Evolutionary conservation across 2,888 invertebrate genomes (phyloP), one percentile per base, ranked within the genome.

Genomic region (Caenorhabditis panamensis): DNA sequence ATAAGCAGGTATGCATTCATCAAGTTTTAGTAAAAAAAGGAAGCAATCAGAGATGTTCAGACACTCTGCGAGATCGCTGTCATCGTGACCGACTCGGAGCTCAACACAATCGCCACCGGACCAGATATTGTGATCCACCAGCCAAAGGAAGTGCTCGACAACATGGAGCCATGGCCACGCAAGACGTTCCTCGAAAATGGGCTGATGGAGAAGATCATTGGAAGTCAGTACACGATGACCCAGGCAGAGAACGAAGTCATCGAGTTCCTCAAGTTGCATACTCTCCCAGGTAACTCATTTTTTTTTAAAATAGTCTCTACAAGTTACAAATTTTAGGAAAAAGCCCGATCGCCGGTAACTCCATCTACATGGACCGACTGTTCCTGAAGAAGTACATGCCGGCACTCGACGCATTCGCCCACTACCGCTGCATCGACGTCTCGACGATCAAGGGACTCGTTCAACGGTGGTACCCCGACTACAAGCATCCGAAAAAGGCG

Each of bases 381-480:
- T 86, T 86, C 75, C 64, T 86, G 26, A 61, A 66, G 13, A 95
- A 95, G 92, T 94, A 95, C 90, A 95, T 97, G 95, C 96, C 96
- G 0, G 92, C 86, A 53, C 92, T 97, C 6, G 91, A 95, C 89
- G 91, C 93, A 0, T 95, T 96, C 91, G 92, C 97, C 84, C 96
- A 97, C 91, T 96, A 97, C 91, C 94, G 97, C 87, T 94, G 96
- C 54, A 94, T 99, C 82, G 98, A 98, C 93, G 96, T 97, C 1
- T 95, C 95, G 41, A 94, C 95, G 0, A 92, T 98, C 20, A 97
- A 96, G 36, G 80, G 80, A 20, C 71, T 80, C 16, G 80, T 80
- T 26, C 85, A 85, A 28, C 84, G 91, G 18, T 97, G 97, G 96
- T 94, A 94, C 91, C 93, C 94, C 2, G 92, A 93, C 47, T 81